Base-by-base conservation (phyloP, 2,113 vertebrate genomes). In the Pygathrix nemaeus region DNA sequence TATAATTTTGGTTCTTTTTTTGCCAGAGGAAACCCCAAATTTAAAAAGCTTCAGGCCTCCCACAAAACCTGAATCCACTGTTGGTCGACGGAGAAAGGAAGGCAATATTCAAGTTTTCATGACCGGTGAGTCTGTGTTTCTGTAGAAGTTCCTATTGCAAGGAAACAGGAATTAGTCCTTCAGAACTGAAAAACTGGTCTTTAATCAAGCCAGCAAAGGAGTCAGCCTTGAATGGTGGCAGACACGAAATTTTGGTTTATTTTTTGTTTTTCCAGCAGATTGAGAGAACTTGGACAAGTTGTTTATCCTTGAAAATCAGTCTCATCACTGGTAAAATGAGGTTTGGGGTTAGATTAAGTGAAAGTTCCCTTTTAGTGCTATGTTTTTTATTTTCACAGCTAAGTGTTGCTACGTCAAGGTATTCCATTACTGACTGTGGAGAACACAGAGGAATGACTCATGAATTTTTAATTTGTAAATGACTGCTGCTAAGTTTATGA, bases 381-480 rank as follows among this genome's bases (percentile, higher is more conserved):
- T 9, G 17, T 59, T 90, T 73, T 87, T 86, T 76, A 83, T 78
- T 80, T 90, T 17, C 59, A 73, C 25, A 55, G 87, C 43, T 57
- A 10, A 45, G 8, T 9, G 16, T 18, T 11, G 61, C 90, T 43
- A 35, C 79, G 25, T 16, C 11, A 2, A 85, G 45, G 21, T 13
- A 8, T 40, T 50, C 76, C 3, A 0, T 32, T 70, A 50, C 70
- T 43, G 12, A 23, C 61, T 40, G 21, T 6, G 40, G 70, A 81
- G 61, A 72, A 23, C 61, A 23, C 45, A 20, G 81, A 68, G 78
- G 38, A 32, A 35, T 8, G 72, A 55, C 75, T 94, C 80, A 43
- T 96, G 68, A 90, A 97, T 93, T 94, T 96, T 97, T 96, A 73
- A 97, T 97, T 59, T 48, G 88, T 70, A 90, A 94, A 73, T 70